Conservation (phyloP, 2,113 vertebrate genomes). For the Xenopus laevis region DNA sequence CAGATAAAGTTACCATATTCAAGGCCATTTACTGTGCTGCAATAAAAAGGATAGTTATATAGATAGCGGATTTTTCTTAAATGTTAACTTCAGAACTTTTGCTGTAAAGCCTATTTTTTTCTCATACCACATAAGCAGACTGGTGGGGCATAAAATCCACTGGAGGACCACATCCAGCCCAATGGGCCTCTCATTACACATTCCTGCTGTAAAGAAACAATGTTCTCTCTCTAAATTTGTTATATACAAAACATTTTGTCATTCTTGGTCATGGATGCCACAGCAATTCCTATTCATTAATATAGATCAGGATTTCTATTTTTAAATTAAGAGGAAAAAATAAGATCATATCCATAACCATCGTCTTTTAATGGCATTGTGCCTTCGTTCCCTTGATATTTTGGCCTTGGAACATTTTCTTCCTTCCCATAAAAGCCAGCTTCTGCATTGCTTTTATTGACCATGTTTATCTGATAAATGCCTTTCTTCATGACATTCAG, state of each 20-base stretch:
- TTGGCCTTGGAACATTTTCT: conserved; percentile 48
- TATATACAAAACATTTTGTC: conserved; percentile 48
- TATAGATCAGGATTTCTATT: conserved; percentile 41
- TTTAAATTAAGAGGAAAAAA: too few relatives aligned
- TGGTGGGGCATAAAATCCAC: too few relatives aligned
- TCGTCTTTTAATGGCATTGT: conserved; percentile 59
- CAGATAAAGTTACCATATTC: too few relatives aligned
- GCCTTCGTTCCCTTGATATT: conserved; percentile 56
- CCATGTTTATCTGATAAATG: conserved; percentile 59
- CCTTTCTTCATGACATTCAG: conserved; percentile 70
- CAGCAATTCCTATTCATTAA: too few relatives aligned
- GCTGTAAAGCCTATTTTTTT: too few relatives aligned
- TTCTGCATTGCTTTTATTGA: conserved; percentile 56
- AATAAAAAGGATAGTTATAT: too few relatives aligned
- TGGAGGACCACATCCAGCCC: too few relatives aligned
- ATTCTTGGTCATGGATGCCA: too few relatives aligned
- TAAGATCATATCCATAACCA: conserved; percentile 54
- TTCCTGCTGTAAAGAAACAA: conserved; percentile 50
- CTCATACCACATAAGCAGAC: too few relatives aligned
- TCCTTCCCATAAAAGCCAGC: conserved; percentile 59
- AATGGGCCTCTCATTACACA: conserved; percentile 39
- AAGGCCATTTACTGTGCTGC: too few relatives aligned
- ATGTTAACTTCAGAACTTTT: too few relatives aligned
- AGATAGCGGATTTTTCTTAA: too few relatives aligned
- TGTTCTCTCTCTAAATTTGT: not conserved